A percentile compares a stretch with the other conserved stretches of the same genome.
Evolutionary conservation across 2,113 vertebrate species (phyloP).

Genomic region (Lethenteron reissneri): DNA sequence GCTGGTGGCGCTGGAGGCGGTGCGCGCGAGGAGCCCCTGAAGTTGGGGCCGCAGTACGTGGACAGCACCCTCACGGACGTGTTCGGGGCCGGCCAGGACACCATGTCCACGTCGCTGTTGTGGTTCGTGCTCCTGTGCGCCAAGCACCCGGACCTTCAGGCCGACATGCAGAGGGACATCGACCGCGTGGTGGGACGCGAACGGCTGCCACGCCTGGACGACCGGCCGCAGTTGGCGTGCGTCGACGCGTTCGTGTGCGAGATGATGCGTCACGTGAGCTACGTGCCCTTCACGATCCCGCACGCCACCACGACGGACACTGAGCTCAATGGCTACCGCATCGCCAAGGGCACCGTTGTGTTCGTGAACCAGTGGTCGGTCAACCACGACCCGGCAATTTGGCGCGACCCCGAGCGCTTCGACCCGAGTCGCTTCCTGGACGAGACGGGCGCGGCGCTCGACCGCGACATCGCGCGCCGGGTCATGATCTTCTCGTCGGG

Average conservation of each 20-base stretch:
- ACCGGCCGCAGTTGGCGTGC: conserved; percentile 48
- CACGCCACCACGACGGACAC: conserved; percentile 50
- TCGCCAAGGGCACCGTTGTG: background rate
- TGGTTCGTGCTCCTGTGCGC: conserved; percentile 60
- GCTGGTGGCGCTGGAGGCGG: conserved; percentile 4
- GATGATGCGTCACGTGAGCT: conserved; percentile 70
- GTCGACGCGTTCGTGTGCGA: conserved; percentile 74
- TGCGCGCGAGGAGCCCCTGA: conserved; percentile 9
- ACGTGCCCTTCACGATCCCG: conserved; percentile 70
- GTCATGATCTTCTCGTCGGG: conserved; percentile 54
- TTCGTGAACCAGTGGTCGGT: background rate
- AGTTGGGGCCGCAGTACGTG: conserved; percentile 30
- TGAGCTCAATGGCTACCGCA: conserved; percentile 18
- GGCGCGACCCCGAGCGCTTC: background rate
- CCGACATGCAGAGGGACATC: conserved; percentile 49
- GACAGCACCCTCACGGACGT: conserved; percentile 43
- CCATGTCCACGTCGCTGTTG: conserved; percentile 64
- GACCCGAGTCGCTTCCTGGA: background rate
- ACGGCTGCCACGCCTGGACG: conserved; percentile 41
- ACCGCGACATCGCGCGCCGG: conserved; percentile 24
- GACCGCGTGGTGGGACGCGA: conserved; percentile 47
- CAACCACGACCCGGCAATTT: background rate
- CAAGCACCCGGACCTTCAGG: conserved; percentile 57
- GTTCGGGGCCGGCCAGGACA: conserved; percentile 93
- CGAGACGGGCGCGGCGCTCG: conserved; percentile 16